Evolutionary conservation across 2,888 invertebrate species (phyloP).

Genomic region (Dryobotodes eremita): DNA sequence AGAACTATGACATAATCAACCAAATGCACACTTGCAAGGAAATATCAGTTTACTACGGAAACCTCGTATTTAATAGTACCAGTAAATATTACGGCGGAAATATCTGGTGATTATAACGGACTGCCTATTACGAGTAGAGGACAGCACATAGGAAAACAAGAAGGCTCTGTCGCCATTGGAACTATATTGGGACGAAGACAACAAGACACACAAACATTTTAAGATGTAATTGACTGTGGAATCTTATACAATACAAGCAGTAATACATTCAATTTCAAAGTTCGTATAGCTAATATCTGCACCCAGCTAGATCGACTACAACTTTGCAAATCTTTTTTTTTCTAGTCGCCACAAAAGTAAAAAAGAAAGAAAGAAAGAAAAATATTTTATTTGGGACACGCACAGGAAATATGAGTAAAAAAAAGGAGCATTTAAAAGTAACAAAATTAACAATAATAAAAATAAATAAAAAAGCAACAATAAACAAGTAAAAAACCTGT

Average conservation of each 20-base stretch:
- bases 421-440: too few relatives aligned
- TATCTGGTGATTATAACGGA: conserved; percentile 45
- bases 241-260: neutral
- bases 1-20: conserved; percentile 9
- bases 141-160: neutral
- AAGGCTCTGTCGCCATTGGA: conserved; percentile 12
- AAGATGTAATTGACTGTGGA: too few relatives aligned
- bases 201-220: neutral
- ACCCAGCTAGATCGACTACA: neutral
- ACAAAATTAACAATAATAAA: too few relatives aligned
- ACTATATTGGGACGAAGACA: neutral
- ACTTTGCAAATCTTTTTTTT: neutral
- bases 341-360: neutral
- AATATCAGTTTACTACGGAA: conserved; percentile 8
- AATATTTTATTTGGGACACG: too few relatives aligned
- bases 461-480: too few relatives aligned
- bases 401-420: too few relatives aligned
- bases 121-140: conserved; percentile 1
- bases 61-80: conserved; percentile 3
- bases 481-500: too few relatives aligned
- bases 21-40: conserved; percentile 4
- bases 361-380: too few relatives aligned
- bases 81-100: conserved; percentile 44
- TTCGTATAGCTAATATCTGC: neutral
- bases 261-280: neutral